Percentiles rank a stretch among this genome's conserved stretches.
These are phyloP conservation scores for Nettapus auritus DNA, from an alignment of 2,113 vertebrate genomes.

Conservation along the genomic window DNA sequence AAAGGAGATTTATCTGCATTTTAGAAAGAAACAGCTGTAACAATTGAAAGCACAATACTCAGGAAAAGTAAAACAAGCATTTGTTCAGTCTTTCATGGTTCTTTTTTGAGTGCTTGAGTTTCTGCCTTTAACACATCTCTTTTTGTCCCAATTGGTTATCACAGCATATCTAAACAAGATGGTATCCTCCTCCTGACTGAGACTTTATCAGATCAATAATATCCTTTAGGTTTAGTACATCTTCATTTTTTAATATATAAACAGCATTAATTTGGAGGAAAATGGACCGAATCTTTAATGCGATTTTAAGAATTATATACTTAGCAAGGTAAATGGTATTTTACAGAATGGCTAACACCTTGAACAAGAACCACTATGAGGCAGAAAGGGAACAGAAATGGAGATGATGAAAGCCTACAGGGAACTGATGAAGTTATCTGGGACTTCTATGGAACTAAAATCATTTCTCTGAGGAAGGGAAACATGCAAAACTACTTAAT, in stretches of 20 bases:
- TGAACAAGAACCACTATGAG: neutral
- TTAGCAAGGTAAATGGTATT: neutral
- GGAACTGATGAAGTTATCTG: neutral
- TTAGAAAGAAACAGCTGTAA: neutral
- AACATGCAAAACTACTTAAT: constrained; percentile 3
- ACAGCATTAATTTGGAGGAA: neutral
- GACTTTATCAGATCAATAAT: neutral
- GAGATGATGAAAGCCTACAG: neutral
- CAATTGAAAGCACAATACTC: neutral
- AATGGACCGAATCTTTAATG: neutral
- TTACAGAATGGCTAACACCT: neutral
- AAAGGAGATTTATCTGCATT: neutral
- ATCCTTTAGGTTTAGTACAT: neutral
- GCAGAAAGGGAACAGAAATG: neutral
- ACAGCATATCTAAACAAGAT: neutral
- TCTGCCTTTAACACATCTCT: neutral
- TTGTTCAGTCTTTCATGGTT: neutral
- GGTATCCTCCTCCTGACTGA: neutral
- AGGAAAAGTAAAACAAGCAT: neutral
- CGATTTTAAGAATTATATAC: neutral
- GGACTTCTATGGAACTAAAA: neutral
- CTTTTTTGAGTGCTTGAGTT: neutral
- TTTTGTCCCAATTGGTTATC: neutral
- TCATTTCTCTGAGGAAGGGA: neutral
- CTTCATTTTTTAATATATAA: neutral